A percentile compares a stretch with the other conserved stretches of the same genome.
Conservation (phyloP, 2,797 vertebrate genomes). For the Tapera naevia region DNA sequence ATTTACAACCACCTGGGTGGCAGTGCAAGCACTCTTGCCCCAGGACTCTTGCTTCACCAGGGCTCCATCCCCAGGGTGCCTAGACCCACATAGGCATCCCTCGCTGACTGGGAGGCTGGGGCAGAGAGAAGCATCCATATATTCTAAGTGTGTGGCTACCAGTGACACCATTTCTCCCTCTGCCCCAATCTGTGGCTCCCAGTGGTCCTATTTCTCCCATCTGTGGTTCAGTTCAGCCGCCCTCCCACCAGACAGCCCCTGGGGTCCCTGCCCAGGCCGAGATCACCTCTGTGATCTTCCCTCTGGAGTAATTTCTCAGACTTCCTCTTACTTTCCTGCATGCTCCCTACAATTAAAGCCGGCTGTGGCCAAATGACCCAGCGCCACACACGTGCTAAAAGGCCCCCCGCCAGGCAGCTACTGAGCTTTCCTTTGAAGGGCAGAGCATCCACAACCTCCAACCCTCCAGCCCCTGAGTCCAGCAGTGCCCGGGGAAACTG, state of each 20-base stretch:
- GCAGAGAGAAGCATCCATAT: not conserved
- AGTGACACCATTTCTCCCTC: not conserved
- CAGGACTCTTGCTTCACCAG: not conserved
- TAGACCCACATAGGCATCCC: not conserved
- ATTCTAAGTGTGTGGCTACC: not conserved
- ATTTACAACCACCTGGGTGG: not conserved
- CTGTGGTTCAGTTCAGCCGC: not conserved
- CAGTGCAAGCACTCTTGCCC: not conserved
- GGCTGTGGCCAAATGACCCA: not conserved
- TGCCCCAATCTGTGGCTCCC: not conserved
- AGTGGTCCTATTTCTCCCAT: rapidly evolving
- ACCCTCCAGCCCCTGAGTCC: not conserved
- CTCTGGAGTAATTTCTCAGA: not conserved
- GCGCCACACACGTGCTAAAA: not conserved
- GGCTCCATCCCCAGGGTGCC: not conserved
- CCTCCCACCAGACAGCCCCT: not conserved
- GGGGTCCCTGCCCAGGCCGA: not conserved
- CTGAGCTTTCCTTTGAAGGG: not conserved
- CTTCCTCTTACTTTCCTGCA: not conserved
- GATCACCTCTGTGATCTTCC: not conserved
- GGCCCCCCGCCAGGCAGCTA: not conserved
- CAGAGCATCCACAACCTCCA: not conserved
- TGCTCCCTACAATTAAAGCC: not conserved
- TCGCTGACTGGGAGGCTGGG: rapidly evolving
- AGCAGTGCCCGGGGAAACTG: not conserved